Evolutionary conservation across 2,797 vertebrate genomes (phyloP).

Genomic region (Delichon dasypus): DNA sequence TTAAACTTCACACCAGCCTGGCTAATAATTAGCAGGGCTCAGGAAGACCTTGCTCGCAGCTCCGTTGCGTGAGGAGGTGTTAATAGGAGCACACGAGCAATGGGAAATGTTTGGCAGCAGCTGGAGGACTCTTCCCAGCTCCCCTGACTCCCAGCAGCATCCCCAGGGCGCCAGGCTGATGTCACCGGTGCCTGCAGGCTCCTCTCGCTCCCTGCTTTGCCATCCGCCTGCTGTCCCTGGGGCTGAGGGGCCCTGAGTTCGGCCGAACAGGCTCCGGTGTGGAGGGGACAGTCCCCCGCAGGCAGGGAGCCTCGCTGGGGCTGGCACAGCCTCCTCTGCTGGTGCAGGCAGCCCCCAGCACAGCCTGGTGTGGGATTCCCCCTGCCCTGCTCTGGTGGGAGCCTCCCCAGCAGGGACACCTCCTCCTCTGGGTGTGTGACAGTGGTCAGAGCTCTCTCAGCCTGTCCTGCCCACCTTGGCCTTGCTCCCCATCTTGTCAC

Average conservation of each 20-base stretch:
- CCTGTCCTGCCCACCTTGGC: neutral
- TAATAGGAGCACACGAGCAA: conserved; percentile 21
- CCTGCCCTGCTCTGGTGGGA: neutral
- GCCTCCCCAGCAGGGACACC: neutral
- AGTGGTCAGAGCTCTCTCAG: neutral
- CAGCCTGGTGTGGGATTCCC: neutral
- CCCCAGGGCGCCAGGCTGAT: neutral
- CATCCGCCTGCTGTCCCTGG: neutral
- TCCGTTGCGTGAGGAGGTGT: conserved; percentile 13
- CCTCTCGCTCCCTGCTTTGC: neutral
- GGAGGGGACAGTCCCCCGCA: neutral
- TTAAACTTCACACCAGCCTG: conserved; percentile 29
- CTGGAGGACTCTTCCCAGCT: neutral
- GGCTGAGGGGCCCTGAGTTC: neutral
- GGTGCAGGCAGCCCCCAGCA: neutral
- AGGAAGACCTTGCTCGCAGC: conserved; percentile 37
- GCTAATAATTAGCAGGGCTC: conserved; percentile 56
- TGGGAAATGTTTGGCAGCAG: neutral
- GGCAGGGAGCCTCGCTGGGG: neutral
- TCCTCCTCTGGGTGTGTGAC: neutral
- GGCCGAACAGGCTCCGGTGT: rapidly evolving
- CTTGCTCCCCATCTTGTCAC: neutral
- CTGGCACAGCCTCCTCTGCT: neutral
- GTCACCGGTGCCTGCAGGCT: neutral
- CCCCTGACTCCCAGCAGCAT: neutral